Base-by-base conservation (phyloP, 2,888 invertebrate species). In the Cosmopolites sordidus region DNA sequence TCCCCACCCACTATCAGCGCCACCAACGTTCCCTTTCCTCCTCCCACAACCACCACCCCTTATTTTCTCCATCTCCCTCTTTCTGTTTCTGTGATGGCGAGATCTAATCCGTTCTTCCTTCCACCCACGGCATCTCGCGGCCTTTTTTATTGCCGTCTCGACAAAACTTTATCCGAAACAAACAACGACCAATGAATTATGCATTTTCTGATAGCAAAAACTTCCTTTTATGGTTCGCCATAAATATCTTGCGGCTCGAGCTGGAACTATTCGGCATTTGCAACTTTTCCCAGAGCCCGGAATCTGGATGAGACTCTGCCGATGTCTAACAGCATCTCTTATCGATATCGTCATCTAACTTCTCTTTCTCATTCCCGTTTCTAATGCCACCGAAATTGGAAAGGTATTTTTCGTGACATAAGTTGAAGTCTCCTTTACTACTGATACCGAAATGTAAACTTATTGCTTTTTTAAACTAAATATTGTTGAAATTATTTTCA, bases 171-270 rank as follows among this genome's bases (percentile, higher is more conserved):
- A 50, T 43, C 48, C 47, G 38, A 53, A 53, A 53, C 51, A 51
- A 51, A 51, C 52, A 53, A 53, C 52, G 41, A 11, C 47, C 52
- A 41, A 53, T 53, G 52, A 53, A 53, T 53, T 53, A 53, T 53
- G 48, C 52, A 53, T 41, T 43, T 53, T 48, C 48, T 47, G 52
- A 53, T 48, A 48, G 43, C 52, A 46, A 48, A 43, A 53, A 53
- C 48, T 43, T 51, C 44, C 44, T 53, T 52, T 53, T 53, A 53
- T 53, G 52, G 51, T 44, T 30, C 16, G 33, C 43, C 43, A 53
- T 53, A 53, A 53, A 53, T 53, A 53, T 48, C 47, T 53, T 4
- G 33, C 43, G 22, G 16, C 38, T 38, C 43, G 37, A 14, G 18
- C 42, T 30, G 16, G 40, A 17, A 42, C 43, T 43, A 43, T 49